Percentiles rank a stretch among this genome's conserved stretches.
Evolutionary conservation across 1,140 invertebrate genomes (phyloP).

Genomic region (Portunus trituberculatus): DNA sequence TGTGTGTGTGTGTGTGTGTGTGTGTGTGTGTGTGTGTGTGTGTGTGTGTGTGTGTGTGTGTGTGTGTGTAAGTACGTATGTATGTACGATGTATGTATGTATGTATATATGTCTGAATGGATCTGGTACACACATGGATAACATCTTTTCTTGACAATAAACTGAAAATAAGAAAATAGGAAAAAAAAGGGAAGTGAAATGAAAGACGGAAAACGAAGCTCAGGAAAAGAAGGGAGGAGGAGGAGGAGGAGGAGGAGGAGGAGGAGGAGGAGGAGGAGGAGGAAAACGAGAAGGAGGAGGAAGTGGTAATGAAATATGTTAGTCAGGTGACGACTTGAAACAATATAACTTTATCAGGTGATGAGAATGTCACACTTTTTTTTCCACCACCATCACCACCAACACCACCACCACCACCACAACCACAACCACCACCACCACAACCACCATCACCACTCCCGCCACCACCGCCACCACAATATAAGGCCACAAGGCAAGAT

Average conservation of each 20-base stretch:
- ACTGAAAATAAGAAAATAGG: not conserved
- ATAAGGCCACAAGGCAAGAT: too few species aligned
- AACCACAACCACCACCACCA: too few species aligned
- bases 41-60: not conserved
- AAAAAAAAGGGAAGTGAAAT: not conserved
- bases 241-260: not conserved
- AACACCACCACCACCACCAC: too few species aligned
- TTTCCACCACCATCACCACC: too few species aligned
- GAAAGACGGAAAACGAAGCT: not conserved
- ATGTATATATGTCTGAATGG: not conserved
- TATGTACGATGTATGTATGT: not conserved
- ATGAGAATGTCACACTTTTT: too few species aligned
- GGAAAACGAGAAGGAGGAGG: not conserved
- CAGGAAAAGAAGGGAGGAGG: not conserved
- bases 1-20: not conserved
- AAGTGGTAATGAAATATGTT: too few species aligned
- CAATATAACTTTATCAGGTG: too few species aligned
- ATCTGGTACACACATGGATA: not conserved
- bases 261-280: not conserved
- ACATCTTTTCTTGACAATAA: not conserved
- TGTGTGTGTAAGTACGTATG: not conserved
- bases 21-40: constrained; percentile 16
- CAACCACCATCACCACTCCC: too few species aligned
- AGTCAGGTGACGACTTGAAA: too few species aligned
- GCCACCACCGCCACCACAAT: too few species aligned